Percentiles rank a stretch among this genome's conserved stretches.
These are phyloP conservation scores for Gnathonemus echidnorhynchus DNA, from an alignment of 2,113 vertebrate genomes.

Conservation along the genomic window DNA sequence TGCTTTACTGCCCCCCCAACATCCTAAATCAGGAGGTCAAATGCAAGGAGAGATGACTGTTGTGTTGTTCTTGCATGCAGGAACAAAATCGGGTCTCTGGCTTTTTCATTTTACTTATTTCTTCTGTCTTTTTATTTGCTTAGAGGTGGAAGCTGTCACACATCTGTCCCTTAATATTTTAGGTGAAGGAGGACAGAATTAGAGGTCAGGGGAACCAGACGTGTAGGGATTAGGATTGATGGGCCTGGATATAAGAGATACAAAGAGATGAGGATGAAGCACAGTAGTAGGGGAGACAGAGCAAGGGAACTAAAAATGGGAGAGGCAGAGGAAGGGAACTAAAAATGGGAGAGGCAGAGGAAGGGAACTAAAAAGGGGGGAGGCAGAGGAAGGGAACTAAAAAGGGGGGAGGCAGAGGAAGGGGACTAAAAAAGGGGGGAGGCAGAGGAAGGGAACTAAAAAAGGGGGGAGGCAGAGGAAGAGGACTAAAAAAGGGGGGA, in stretches of 20 bases:
- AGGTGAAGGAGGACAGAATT: not conserved
- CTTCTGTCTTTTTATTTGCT: not conserved
- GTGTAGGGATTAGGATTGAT: not conserved
- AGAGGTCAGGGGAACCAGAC: too few relatives aligned
- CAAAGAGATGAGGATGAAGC: not conserved
- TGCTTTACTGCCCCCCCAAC: not conserved
- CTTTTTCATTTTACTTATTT: not conserved
- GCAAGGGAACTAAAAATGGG: not conserved
- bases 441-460: slow-evolving; percentile 15
- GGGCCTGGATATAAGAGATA: not conserved
- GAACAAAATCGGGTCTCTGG: not conserved
- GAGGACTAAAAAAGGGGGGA: not conserved
- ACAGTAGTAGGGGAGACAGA: slow-evolving; percentile 7
- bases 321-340: too few relatives aligned
- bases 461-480: too few relatives aligned
- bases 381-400: slow-evolving; percentile 38
- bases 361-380: slow-evolving; percentile 28
- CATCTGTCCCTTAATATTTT: not conserved
- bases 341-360: not conserved
- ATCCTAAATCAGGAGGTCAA: not conserved
- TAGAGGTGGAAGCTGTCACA: not conserved
- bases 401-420: not conserved
- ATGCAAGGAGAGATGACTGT: slow-evolving; percentile 1
- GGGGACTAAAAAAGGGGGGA: not conserved
- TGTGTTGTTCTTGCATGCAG: slow-evolving; percentile 19